Evolutionary conservation across 2,797 vertebrate species (phyloP).

Genomic region (Paguma larvata): DNA sequence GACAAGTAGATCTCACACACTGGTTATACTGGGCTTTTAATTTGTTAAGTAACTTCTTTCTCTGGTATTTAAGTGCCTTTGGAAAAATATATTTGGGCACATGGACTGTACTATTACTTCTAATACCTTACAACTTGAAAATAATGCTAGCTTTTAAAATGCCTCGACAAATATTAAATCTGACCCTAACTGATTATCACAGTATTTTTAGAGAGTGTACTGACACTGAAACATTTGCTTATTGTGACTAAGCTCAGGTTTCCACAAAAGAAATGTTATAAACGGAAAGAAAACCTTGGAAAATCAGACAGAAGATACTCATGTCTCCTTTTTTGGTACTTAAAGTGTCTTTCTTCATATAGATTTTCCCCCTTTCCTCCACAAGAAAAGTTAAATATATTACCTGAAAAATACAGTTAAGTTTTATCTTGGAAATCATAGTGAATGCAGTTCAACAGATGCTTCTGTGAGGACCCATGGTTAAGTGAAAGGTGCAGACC

Average conservation of each 20-base stretch:
- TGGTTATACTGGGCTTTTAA: not conserved
- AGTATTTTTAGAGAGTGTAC: not conserved
- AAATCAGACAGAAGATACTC: not conserved
- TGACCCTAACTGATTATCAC: slow-evolving; percentile 14
- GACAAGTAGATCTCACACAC: not conserved
- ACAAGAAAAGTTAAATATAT: not conserved
- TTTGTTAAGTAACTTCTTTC: not conserved
- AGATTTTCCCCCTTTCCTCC: not conserved
- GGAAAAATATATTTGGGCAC: not conserved
- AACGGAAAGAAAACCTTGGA: slow-evolving; percentile 30
- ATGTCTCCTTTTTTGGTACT: not conserved
- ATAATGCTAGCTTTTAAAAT: slow-evolving; percentile 39
- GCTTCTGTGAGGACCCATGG: not conserved
- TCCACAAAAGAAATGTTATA: slow-evolving; percentile 27
- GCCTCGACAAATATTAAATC: not conserved
- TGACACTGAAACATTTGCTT: slow-evolving; percentile 29
- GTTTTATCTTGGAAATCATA: slow-evolving; percentile 49
- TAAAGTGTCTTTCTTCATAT: slow-evolving; percentile 15
- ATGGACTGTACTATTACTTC: not conserved
- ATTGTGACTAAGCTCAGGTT: slow-evolving; percentile 8
- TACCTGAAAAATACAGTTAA: not conserved
- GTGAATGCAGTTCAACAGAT: not conserved
- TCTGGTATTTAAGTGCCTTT: not conserved
- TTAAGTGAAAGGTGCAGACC: not conserved
- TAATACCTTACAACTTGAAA: slow-evolving; percentile 19